phyloP scores from a whole-genome alignment of 2,113 vertebrate species.

The Amphiprion ocellaris region DNA sequence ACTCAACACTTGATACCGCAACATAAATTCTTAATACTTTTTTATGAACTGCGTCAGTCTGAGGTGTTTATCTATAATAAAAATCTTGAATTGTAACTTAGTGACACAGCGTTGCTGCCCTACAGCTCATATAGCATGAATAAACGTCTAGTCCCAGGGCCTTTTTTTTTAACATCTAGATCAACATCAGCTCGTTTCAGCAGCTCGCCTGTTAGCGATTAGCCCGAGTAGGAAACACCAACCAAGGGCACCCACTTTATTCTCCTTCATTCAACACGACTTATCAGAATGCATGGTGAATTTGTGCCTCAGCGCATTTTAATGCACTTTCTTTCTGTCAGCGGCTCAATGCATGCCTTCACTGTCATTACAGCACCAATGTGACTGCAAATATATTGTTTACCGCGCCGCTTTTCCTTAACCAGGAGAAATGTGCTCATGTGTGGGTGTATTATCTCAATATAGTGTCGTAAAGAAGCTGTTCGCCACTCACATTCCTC shows the following conservation, averaged over 20 bases:
- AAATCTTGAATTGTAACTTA: conserved; percentile 61
- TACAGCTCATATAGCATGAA: conserved; percentile 44
- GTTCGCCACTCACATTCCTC: conserved; percentile 39
- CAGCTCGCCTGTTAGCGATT: conserved; percentile 54
- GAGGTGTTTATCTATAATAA: conserved; percentile 75
- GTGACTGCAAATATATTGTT: conserved; percentile 31
- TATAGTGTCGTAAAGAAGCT: conserved; percentile 56
- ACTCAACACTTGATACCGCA: conserved; percentile 58
- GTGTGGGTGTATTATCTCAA: conserved; percentile 57
- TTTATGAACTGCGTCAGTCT: conserved; percentile 70
- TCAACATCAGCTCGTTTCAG: conserved; percentile 40
- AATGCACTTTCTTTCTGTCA: conserved; percentile 29
- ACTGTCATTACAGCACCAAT: conserved; percentile 24
- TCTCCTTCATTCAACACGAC: conserved; percentile 29
- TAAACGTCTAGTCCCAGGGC: conserved; percentile 21
- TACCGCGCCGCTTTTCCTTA: conserved; percentile 34
- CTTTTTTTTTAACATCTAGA: conserved; percentile 26
- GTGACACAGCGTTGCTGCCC: conserved; percentile 39
- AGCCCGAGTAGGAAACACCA: conserved; percentile 41
- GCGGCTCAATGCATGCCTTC: conserved; percentile 10
- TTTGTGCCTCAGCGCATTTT: conserved; percentile 46
- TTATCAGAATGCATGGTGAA: conserved; percentile 38
- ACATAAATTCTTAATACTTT: conserved; percentile 75
- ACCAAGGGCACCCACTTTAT: conserved; percentile 42
- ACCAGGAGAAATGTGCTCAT: conserved; percentile 18